Evolutionary conservation across 1,140 invertebrate genomes (phyloP).

Genomic region (Homarus americanus): DNA sequence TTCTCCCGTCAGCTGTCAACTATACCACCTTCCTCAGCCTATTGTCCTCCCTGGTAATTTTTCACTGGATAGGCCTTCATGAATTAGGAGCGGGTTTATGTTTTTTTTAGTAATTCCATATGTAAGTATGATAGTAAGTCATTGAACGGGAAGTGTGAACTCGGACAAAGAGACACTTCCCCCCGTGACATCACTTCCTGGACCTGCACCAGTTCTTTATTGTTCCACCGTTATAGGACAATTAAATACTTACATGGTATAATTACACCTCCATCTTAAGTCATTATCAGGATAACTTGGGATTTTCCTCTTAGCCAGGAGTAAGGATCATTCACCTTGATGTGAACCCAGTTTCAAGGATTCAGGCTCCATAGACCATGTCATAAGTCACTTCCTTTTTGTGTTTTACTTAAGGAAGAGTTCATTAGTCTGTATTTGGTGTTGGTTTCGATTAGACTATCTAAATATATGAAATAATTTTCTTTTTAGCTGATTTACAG

Average conservation of each 20-base stretch:
- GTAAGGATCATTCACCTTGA: neutral
- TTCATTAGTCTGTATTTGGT: no score
- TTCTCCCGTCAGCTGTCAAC: slow-evolving; percentile 8
- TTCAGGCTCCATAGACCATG: neutral
- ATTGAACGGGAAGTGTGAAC: neutral
- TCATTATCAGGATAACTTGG: neutral
- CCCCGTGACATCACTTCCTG: slow-evolving; percentile 21
- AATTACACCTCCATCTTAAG: neutral
- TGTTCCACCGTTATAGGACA: neutral
- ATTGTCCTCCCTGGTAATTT: neutral
- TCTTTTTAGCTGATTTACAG: no score
- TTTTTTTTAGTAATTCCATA: no score
- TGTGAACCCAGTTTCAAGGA: neutral
- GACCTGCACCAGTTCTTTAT: neutral
- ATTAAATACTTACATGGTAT: neutral
- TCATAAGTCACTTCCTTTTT: neutral
- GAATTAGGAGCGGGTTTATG: no score
- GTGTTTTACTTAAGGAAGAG: no score
- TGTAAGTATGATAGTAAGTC: neutral
- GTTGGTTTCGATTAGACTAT: no score
- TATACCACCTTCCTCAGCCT: neutral
- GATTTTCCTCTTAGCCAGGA: neutral
- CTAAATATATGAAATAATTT: no score
- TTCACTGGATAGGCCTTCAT: no score
- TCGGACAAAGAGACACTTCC: slow-evolving; percentile 42